A percentile compares a stretch with the other conserved stretches of the same genome.
Conservation (phyloP, 2,113 vertebrate genomes). For the Corapipo altera region DNA sequence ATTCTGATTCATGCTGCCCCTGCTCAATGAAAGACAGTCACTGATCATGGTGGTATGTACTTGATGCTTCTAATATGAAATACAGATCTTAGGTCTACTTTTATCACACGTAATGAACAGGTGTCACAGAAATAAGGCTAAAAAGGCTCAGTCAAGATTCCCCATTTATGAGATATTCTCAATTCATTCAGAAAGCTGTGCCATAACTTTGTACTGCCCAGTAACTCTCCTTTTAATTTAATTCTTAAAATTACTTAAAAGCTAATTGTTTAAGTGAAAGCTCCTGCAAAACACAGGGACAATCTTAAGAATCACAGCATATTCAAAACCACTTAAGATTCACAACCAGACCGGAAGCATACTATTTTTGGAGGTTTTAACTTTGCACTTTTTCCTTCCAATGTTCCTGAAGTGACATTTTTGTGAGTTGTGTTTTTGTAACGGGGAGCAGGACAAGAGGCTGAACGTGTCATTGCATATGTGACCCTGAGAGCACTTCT, state of each 20-base stretch:
- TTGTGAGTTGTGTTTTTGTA: not conserved
- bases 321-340: not conserved
- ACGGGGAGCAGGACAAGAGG: not conserved
- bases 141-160: not conserved
- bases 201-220: not conserved
- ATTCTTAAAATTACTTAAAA: not conserved
- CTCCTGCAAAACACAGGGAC: not conserved
- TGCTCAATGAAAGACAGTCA: not conserved
- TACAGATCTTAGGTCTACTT: not conserved
- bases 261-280: not conserved
- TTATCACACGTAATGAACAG: not conserved
- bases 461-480: accelerated
- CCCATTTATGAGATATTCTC: not conserved
- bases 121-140: not conserved
- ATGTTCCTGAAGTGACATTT: not conserved
- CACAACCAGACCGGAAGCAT: not conserved
- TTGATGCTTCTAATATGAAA: not conserved
- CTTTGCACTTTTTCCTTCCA: not conserved
- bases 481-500: not conserved
- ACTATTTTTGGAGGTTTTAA: not conserved
- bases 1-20: not conserved
- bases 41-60: not conserved
- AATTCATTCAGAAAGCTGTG: not conserved
- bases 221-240: not conserved
- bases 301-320: not conserved